Base-by-base conservation (phyloP, 2,113 vertebrate genomes). In the Coturnix japonica region DNA sequence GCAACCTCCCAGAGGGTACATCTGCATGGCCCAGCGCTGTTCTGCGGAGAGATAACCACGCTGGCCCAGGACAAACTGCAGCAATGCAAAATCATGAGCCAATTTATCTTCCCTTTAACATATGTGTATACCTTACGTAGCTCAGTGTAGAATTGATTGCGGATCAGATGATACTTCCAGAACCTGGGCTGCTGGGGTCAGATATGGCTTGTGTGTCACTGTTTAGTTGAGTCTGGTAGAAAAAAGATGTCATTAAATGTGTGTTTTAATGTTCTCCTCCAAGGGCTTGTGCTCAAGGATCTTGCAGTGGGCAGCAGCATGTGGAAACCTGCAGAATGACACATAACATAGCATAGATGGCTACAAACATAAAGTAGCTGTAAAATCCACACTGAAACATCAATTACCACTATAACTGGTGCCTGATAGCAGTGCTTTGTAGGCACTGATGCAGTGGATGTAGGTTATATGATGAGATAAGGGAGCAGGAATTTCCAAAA, bases 251-350 rank as follows among this genome's bases (percentile, higher is more conserved):
- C 28, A 30, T 2, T 12, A 70, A 59, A 57, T 25, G 11, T 13
- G 19, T 54, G 33, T 22, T 11, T 49, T 59, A 54, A 4, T 4
- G 1, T 65, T 64, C 49, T 73, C 11, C 31, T 81, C 39, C 67
- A 13, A 6, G 12, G 33, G 23, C 28, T 79, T 10, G 0, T 15
- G 31, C 21, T 35, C 46, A 8, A 13, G 67, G 19, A 66, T 31
- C 14, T 61, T 1, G 49, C n/a, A 3, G 46, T 0, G 17, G 61
- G 54, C 7, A 16, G 43, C 46, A 46, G 44, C 0, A 0, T 7
- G 15, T 14, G 35, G 7, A 39, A 25, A 26, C 72, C 28, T 4
- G 7, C 33, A 20, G 41, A 79, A 31, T 25, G 67, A 63, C 59
- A 46, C 44, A n/a, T 46, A 79, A 56, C 0, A 0, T 7, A 31